Percentiles rank a stretch among this genome's conserved stretches.
These are phyloP conservation scores for Plutomurus gul DNA, from an alignment of 1,140 invertebrate species.

Conservation along the genomic window DNA sequence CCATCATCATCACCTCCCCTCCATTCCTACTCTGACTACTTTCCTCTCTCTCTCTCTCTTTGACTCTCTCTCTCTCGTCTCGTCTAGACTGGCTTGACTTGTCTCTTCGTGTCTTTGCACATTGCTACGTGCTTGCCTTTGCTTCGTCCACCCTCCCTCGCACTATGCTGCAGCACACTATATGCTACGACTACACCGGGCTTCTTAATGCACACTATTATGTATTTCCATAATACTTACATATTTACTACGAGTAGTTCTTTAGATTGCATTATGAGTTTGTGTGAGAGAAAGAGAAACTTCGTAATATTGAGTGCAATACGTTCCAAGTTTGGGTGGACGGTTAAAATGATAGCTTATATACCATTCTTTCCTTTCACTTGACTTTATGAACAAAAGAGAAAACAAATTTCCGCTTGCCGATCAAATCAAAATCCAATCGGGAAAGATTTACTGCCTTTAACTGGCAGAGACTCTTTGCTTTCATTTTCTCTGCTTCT, in stretches of 20 bases:
- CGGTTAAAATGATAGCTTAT: too few species aligned
- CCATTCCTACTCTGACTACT: background rate
- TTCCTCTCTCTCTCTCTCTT: background rate
- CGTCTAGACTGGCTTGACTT: background rate
- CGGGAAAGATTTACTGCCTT: constrained; percentile 2
- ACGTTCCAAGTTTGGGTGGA: background rate
- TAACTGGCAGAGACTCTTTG: background rate
- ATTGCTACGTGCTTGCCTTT: background rate
- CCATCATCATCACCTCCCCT: constrained; percentile 12
- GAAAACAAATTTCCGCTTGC: constrained; percentile 33
- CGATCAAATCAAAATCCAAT: constrained; percentile 34
- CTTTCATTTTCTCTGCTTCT: too few species aligned
- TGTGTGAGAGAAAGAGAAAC: too few species aligned
- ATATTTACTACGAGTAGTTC: too few species aligned
- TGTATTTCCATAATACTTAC: too few species aligned
- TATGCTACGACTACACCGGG: too few species aligned
- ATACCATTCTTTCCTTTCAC: constrained; percentile 16
- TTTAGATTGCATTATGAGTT: too few species aligned
- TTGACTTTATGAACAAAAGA: constrained; percentile 26
- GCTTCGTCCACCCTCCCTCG: background rate
- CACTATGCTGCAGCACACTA: too few species aligned
- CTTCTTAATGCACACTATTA: too few species aligned
- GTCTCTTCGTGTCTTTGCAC: background rate
- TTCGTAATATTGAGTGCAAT: too few species aligned
- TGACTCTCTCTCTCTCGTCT: background rate